Percentiles rank a stretch among this genome's conserved stretches.
phyloP scores from a whole-genome alignment of 2,888 invertebrate genomes.

The Cecidostiba fungosa region DNA sequence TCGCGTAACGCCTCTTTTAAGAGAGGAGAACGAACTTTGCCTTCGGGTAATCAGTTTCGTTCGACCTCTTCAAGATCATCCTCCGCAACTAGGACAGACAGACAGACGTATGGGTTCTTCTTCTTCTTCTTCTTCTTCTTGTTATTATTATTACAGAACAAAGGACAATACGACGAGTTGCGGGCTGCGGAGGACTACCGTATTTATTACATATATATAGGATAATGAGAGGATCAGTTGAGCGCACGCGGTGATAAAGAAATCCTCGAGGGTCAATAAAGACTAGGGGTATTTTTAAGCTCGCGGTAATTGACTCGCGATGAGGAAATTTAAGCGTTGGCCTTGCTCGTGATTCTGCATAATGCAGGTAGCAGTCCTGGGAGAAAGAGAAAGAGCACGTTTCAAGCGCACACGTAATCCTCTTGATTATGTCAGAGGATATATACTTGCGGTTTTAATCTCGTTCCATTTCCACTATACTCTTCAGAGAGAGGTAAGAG shows the following conservation, averaged over 20 bases:
- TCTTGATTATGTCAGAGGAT: conserved; percentile 17
- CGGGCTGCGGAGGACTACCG: background rate
- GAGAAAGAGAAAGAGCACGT: background rate
- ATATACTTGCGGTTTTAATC: conserved; percentile 11
- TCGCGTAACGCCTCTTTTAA: conserved; percentile 65
- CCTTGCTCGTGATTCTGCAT: conserved; percentile 34
- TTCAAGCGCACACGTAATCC: background rate
- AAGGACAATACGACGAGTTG: conserved; percentile 56
- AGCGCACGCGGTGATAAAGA: conserved; percentile 53
- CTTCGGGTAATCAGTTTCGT: conserved; percentile 23
- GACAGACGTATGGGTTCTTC: background rate
- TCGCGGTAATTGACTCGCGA: conserved; percentile 41
- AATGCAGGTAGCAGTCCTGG: conserved; percentile 22
- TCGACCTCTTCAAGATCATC: background rate
- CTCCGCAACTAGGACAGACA: background rate
- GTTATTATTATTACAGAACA: background rate
- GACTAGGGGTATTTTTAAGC: too few species aligned
- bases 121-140: background rate
- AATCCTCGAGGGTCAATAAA: conserved; percentile 53
- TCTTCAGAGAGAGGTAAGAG: background rate
- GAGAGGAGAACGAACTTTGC: conserved; percentile 65
- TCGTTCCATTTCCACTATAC: background rate
- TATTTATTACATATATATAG: background rate
- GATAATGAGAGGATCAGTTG: conserved; percentile 58
- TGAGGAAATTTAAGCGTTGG: conserved; percentile 40